Percentiles rank a stretch among this genome's conserved stretches.
phyloP scores from a whole-genome alignment of 2,797 vertebrate genomes.

The Graptemys geographica region DNA sequence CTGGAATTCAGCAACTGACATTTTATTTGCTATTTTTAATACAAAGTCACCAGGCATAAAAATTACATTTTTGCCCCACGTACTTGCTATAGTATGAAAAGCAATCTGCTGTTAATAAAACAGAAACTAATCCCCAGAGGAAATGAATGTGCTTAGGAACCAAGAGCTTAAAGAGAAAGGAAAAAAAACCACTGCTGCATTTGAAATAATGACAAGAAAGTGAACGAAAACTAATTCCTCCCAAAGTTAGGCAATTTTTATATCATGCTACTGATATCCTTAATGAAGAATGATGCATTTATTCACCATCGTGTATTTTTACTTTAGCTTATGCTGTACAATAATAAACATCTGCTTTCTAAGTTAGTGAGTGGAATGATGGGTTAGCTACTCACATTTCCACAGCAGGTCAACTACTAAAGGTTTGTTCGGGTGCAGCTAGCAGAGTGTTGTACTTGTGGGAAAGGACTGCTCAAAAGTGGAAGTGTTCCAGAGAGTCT shows the following conservation, averaged over 20 bases:
- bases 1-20: neutral
- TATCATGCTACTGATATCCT: constrained; percentile 50
- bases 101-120: constrained; percentile 66
- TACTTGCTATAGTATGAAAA: constrained; percentile 65
- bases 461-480: neutral
- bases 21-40: constrained; percentile 9
- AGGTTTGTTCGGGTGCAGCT: neutral
- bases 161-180: constrained; percentile 42
- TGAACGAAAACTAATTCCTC: constrained; percentile 70
- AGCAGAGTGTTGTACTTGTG: neutral
- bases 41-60: constrained; percentile 12
- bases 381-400: constrained; percentile 39
- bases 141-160: constrained; percentile 69
- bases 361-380: constrained; percentile 27
- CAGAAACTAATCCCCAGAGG: constrained; percentile 58
- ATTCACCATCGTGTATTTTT: constrained; percentile 32
- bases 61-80: constrained; percentile 26
- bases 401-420: constrained; percentile 3
- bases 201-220: constrained; percentile 68
- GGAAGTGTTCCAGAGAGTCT: neutral
- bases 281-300: constrained; percentile 38
- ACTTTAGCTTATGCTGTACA: neutral
- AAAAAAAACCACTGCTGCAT: constrained; percentile 40
- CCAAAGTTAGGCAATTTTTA: constrained; percentile 60
- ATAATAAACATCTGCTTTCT: constrained; percentile 59